Percentiles rank a stretch among this genome's conserved stretches.
These are phyloP conservation scores for Chymomyza fuscimana DNA, from an alignment of 2,888 invertebrate species.

Conservation along the genomic window DNA sequence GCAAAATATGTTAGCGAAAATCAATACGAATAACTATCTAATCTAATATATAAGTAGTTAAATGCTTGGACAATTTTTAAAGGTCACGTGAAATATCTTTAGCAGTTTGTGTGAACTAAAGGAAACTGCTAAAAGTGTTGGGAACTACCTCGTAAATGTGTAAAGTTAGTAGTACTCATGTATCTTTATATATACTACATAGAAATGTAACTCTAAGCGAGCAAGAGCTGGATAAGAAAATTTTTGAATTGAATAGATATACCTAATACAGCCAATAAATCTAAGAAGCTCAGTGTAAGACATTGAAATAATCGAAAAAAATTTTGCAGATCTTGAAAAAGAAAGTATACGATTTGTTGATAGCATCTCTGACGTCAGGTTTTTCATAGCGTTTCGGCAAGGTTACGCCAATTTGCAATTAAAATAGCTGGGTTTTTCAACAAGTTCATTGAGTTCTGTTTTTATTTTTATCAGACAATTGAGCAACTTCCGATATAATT, in stretches of 20 bases:
- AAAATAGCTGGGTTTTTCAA: constrained; percentile 52
- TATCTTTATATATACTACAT: no score
- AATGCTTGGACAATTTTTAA: neutral
- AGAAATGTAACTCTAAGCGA: neutral
- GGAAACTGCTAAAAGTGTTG: neutral
- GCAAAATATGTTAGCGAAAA: constrained; percentile 61
- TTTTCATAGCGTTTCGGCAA: constrained; percentile 27
- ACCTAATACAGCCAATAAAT: neutral
- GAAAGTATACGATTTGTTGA: neutral
- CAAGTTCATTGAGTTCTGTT: constrained; percentile 51
- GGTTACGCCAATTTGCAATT: constrained; percentile 61
- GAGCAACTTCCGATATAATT: constrained; percentile 70
- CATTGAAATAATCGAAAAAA: constrained; percentile 30
- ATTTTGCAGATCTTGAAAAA: constrained; percentile 6
- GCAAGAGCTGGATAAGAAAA: neutral
- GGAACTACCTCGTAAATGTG: no score
- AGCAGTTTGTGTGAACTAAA: neutral
- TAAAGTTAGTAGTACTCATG: no score
- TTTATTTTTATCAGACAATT: constrained; percentile 49
- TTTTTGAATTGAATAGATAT: neutral
- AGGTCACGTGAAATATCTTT: neutral
- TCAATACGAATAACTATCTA: constrained; percentile 53
- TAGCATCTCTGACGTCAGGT: constrained; percentile 56
- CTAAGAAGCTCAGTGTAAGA: no score
- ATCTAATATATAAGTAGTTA: constrained; percentile 36